A percentile compares a stretch with the other conserved stretches of the same genome.
Conservation (phyloP, 1,140 invertebrate genomes). For the Dolichoris vasculosae region DNA sequence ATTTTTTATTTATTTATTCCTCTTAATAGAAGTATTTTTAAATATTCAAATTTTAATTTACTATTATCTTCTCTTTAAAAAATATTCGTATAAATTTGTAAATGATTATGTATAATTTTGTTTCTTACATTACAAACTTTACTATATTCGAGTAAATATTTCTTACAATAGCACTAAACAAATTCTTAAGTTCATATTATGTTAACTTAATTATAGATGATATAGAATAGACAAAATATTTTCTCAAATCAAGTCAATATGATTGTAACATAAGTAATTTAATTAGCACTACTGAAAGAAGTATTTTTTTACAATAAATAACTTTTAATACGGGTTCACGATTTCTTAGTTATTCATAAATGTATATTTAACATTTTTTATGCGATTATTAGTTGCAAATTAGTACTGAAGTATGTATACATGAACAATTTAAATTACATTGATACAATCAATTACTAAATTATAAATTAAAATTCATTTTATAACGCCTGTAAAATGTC, state of each 20-base stretch:
- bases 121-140: conserved; percentile 3
- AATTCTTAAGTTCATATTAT: not conserved
- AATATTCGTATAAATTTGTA: conserved; percentile 34
- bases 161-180: not conserved
- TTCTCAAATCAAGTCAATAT: conserved; percentile 5
- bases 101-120: conserved; percentile 42
- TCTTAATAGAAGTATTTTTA: conserved; percentile 1
- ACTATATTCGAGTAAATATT: not conserved
- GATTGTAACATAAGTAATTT: conserved; percentile 7
- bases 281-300: conserved; percentile 17
- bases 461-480: conserved; percentile 18
- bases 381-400: conserved; percentile 2
- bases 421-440: conserved; percentile 28
- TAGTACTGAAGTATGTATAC: conserved; percentile 1
- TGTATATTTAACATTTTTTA: conserved; percentile 29
- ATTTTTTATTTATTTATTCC: not conserved
- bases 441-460: conserved; percentile 7
- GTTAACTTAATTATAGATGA: not conserved
- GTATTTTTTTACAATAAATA: conserved; percentile 7
- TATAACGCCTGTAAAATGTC: conserved; percentile 1
- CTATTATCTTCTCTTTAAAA: not conserved
- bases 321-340: not conserved
- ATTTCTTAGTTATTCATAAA: conserved; percentile 25
- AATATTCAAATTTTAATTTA: conserved; percentile 26
- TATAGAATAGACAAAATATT: not conserved